Evolutionary conservation across 2,113 vertebrate species (phyloP), one percentile per base, ranked within the genome.

Genomic region (Gnathonemus longibarbis): DNA sequence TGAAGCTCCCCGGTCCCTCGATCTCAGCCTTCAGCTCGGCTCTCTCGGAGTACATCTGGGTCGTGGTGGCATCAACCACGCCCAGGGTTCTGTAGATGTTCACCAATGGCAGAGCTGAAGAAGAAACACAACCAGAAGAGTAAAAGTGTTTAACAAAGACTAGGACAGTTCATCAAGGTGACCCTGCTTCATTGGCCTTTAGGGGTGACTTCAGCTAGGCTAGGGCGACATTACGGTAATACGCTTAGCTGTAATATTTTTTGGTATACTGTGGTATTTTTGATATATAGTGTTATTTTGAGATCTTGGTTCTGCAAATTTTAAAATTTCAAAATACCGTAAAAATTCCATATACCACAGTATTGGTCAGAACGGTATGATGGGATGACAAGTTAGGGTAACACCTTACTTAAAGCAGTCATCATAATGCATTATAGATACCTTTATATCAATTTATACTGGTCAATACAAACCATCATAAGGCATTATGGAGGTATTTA

Each of bases 81-180:
- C 97, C 97, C 94, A 99, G 94, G 3, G 98, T 99, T 89, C 97
- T 97, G 2, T 97, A 99, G 92, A 99, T 97, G 94, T 99, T 99
- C 24, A 97, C 96, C 91, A 99, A 95, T 0, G 98, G 98, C 77
- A 99, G 94, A 0, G 97, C 98, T 99, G 93, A 42, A 92, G 88
- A 91, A 91, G 86, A 84, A 88, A 89, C 87, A 42, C 56, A 91
- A 66, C 27, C 88, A 27, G 27, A 48, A 19, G 5, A 88, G 24
- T 3, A 58, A 17, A 56, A 46, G 17, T 21, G 42, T 31, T 58
- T 8, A 88, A 89, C 5, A 2, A 58, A 50, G 15, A 1, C 9
- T 31, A 3, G 24, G n/a, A 15, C 24, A 0, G 7, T 24, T 24
- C 80, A n/a, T 3, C 8, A 24, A 84, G 80, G 19, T 84, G 42